phyloP scores from a whole-genome alignment of 2,888 invertebrate genomes.

The Napeogenes sylphis region DNA sequence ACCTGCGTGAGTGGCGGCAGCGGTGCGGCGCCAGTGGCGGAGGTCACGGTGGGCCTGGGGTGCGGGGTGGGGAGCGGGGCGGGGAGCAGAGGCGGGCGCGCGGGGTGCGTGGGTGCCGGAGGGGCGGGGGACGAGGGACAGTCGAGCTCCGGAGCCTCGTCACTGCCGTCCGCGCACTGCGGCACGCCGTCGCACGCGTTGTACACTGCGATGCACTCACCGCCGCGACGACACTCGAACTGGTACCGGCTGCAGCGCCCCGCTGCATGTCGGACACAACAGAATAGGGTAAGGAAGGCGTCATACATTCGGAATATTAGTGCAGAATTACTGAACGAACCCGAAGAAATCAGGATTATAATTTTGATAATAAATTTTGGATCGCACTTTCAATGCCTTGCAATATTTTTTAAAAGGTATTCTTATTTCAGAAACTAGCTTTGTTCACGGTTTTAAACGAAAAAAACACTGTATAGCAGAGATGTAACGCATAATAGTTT shows the following conservation, averaged over 20 bases:
- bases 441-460: too few species aligned
- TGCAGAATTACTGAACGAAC: neutral
- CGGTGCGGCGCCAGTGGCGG: slow-evolving; percentile 32
- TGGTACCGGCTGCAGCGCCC: slow-evolving; percentile 88
- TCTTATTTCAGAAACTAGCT: too few species aligned
- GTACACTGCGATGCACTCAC: slow-evolving; percentile 95
- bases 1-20: slow-evolving; percentile 23
- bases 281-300: neutral
- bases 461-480: too few species aligned
- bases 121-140: slow-evolving; percentile 79
- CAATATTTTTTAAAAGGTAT: too few species aligned
- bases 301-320: neutral
- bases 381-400: too few species aligned
- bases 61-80: slow-evolving; percentile 23
- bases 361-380: too few species aligned
- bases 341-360: too few species aligned
- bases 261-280: slow-evolving; percentile 37
- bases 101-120: slow-evolving; percentile 47
- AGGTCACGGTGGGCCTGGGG: neutral
- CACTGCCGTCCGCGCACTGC: slow-evolving; percentile 94
- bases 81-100: slow-evolving; percentile 31
- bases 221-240: slow-evolving; percentile 90
- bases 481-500: too few species aligned
- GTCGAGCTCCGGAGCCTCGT: slow-evolving; percentile 90
- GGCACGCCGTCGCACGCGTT: slow-evolving; percentile 97